phyloP scores from a whole-genome alignment of 2,888 invertebrate genomes.

The Caprella mutica region DNA sequence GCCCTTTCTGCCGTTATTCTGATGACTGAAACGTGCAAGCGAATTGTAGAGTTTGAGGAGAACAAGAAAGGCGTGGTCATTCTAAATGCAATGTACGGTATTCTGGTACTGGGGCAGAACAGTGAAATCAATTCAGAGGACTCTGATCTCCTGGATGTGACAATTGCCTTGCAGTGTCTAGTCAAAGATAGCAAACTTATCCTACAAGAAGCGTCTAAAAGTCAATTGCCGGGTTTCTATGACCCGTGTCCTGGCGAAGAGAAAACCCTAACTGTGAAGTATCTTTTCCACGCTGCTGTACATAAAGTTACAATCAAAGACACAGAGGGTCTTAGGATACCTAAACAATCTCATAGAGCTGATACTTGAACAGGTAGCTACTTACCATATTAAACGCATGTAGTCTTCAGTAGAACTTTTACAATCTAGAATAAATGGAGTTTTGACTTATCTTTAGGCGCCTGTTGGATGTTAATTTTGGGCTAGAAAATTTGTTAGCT shows the following conservation, averaged over 20 bases:
- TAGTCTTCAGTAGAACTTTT: too few relatives aligned
- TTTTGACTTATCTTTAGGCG: too few relatives aligned
- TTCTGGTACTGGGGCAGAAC: too few relatives aligned
- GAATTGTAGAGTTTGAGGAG: slow-evolving; percentile 70
- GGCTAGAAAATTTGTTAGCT: too few relatives aligned
- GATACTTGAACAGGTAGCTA: too few relatives aligned
- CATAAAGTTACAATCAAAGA: slow-evolving; percentile 70
- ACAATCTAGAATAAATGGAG: too few relatives aligned
- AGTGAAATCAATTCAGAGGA: too few relatives aligned
- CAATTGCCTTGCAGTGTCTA: slow-evolving; percentile 85
- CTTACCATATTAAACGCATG: too few relatives aligned
- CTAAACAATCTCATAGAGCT: too few relatives aligned
- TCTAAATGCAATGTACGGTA: slow-evolving; percentile 38
- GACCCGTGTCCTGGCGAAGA: slow-evolving; percentile 90
- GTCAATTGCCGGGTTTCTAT: slow-evolving; percentile 89
- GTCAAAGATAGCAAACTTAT: slow-evolving; percentile 76
- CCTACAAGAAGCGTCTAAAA: slow-evolving; percentile 75
- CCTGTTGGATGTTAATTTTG: too few relatives aligned
- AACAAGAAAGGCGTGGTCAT: slow-evolving; percentile 73
- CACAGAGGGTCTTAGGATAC: slow-evolving; percentile 65
- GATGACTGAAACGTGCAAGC: slow-evolving; percentile 79
- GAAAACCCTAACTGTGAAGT: slow-evolving; percentile 73
- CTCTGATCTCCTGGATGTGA: slow-evolving; percentile 78
- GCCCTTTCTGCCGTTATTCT: slow-evolving; percentile 75
- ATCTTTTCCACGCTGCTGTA: slow-evolving; percentile 66